Base-by-base conservation (phyloP, 2,113 vertebrate genomes). In the Pterocles burchelli region DNA sequence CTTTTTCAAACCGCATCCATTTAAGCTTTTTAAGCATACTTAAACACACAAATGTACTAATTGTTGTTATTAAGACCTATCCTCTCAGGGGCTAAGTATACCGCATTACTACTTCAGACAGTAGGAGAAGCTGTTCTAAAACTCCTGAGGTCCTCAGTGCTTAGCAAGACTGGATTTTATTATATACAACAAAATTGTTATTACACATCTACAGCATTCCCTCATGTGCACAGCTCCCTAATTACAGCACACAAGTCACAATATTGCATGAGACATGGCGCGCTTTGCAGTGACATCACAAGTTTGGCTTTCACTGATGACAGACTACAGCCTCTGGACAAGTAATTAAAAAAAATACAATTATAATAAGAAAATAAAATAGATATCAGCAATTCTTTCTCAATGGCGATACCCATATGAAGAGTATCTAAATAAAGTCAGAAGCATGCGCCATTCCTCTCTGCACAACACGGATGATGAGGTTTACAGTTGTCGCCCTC, bases 221-320 rank as follows among this genome's bases (percentile, higher is more conserved):
- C 66, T 85, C 31, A 16, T 55, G 52, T 19, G 57, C 65, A 72
- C 58, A 54, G 85, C 26, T 72, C 57, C 16, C 45, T 54, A 89
- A 45, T 95, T 77, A 75, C 41, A 90, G 61, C 48, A 65, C 14
- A n/a, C 24, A 65, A 71, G 58, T 81, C 73, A 61, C 41, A 45
- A 36, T 62, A 68, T 0, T 68, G 57, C 59, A 31, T 33, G 62
- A 92, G 70, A 89, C 11, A 1, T 0, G 1, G 52, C 0, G 0
- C 3, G 1, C 52, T 70, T 48, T 61, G 62, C 1, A 3, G 19
- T 14, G 41, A 49, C 1, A 3, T 72, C 81, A 72, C 68, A 57
- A 45, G 15, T 51, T 7, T 59, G 73, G 48, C 70, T 92, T 85
- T 92, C n/a, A 20, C 48, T 73, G 31, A 52, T 81, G 57, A 81